Base-by-base conservation (phyloP, 1,140 invertebrate genomes). In the Danaus plexippus region DNA sequence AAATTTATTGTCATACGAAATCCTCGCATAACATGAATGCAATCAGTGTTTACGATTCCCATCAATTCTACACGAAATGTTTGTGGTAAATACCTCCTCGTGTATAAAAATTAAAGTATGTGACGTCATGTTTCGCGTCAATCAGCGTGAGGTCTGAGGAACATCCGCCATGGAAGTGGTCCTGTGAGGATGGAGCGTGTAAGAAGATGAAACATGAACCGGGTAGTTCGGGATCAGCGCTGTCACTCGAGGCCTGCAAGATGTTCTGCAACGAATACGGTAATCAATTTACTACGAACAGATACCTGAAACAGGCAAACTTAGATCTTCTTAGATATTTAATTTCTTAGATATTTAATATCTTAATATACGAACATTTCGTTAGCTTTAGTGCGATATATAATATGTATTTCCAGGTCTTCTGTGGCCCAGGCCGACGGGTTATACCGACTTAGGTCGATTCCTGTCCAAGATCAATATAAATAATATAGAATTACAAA, bases 351-450 rank as follows among this genome's bases (percentile, higher is more conserved):
- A n/a, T n/a, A n/a, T n/a, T n/a, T 32, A 32, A 32, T 8, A 2
- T 32, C 7, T 32, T 32, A 7, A n/a, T n/a, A n/a, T n/a, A n/a
- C n/a, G n/a, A n/a, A n/a, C n/a, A n/a, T n/a, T n/a, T n/a, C n/a
- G n/a, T n/a, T 32, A 32, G 22, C 22, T 32, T 32, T 15, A 15
- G 1, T 15, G 15, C 15, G 15, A 15, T 15, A 3, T 15, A 15
- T 15, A n/a, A n/a, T n/a, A 22, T 22, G 6, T 22, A 2, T 45
- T 82, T 60, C 11, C 69, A 70, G 92, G 91, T 52, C 86, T 89
- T 1, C 69, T 95, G 2, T 95, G 93, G 93, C 94, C 94, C 1
- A 89, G 85, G 63, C 93, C 93, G 6, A 93, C 91, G 1, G 92
- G 91, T 0, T 75, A 88, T 11, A 71, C 92, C 2, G 87, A 89